Conservation (phyloP, 2,113 vertebrate genomes). For the Ammodytes dubius region DNA sequence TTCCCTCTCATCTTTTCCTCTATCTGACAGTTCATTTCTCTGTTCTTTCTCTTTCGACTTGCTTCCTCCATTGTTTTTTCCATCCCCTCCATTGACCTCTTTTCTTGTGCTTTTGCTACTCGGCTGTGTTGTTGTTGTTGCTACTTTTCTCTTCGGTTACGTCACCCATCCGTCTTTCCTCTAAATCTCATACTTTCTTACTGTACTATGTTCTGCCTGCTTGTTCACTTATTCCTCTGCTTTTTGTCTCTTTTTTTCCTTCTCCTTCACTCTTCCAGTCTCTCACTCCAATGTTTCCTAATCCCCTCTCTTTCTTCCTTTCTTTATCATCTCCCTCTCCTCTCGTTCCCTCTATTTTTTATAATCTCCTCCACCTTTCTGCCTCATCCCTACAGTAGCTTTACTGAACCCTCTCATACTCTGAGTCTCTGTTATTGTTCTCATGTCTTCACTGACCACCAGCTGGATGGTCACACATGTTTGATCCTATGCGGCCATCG, state of each 20-base stretch:
- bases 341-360: slow-evolving; percentile 13
- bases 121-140: background rate
- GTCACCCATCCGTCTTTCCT: background rate
- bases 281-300: slow-evolving; percentile 8
- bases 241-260: slow-evolving; percentile 9
- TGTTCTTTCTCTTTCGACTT: background rate
- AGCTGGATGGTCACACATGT: slow-evolving; percentile 9
- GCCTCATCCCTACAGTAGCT: background rate
- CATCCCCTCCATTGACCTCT: background rate
- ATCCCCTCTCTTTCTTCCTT: slow-evolving; percentile 6
- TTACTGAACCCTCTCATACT: slow-evolving; percentile 10
- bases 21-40: background rate
- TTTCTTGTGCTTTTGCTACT: background rate
- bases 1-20: slow-evolving; percentile 14
- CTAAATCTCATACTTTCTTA: background rate
- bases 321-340: slow-evolving; percentile 8
- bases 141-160: background rate
- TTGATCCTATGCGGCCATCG: slow-evolving; percentile 24
- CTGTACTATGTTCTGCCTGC: too few species aligned
- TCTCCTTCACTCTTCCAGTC: slow-evolving; percentile 9
- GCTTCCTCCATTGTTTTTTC: background rate
- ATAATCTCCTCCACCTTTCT: slow-evolving; percentile 35
- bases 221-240: background rate
- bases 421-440: background rate
- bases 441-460: background rate